Evolutionary conservation across 2,113 vertebrate genomes (phyloP).

Genomic region (Chaenogobius annularis): DNA sequence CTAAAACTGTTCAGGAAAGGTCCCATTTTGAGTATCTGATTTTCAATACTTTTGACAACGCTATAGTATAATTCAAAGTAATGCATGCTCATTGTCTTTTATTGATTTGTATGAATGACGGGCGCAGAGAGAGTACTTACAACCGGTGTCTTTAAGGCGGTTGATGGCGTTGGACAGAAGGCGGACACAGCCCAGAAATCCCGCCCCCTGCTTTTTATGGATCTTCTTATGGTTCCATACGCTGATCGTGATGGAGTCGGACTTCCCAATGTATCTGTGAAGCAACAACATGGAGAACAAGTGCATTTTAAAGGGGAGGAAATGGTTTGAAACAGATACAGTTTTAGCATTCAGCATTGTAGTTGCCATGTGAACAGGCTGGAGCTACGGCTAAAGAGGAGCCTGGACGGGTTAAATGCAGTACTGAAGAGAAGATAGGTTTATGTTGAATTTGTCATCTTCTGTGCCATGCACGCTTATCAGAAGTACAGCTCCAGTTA

Average conservation of each 20-base stretch:
- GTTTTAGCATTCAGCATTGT: neutral
- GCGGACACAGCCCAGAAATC: conserved; percentile 96
- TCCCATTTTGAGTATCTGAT: no score
- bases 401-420: neutral
- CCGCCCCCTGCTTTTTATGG: conserved; percentile 98
- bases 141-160: conserved; percentile 98
- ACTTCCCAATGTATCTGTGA: conserved; percentile 94
- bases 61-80: neutral
- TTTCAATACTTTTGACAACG: no score
- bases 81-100: neutral
- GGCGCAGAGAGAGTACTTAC: conserved; percentile 80
- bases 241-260: conserved; percentile 97
- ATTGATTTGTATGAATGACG: neutral
- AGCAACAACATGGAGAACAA: neutral
- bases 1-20: no score
- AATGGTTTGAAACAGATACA: neutral
- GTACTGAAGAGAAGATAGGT: neutral
- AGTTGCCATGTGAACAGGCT: neutral
- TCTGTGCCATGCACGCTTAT: no score
- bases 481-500: no score
- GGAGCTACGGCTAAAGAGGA: neutral
- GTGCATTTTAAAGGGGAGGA: neutral
- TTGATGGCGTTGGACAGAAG: conserved; percentile 98
- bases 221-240: conserved; percentile 99
- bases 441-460: neutral